Base-by-base conservation (phyloP, 2,888 invertebrate species). In the Chrysolina americana region DNA sequence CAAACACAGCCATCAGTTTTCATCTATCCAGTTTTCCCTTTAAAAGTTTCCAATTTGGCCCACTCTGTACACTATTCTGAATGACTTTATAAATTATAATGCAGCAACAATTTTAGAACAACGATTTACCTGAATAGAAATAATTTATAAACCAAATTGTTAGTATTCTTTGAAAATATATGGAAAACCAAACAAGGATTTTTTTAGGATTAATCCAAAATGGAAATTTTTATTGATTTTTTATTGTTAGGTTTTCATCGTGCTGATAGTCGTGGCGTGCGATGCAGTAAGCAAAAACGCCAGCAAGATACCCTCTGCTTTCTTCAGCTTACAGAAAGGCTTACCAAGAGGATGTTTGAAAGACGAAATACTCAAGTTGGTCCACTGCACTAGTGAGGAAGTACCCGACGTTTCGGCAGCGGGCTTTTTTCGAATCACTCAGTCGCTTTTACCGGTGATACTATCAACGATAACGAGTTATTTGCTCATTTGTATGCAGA, bases 391-490 rank as follows among this genome's bases (percentile, higher is more conserved):
- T 10, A 56, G 1, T 19, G 56, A 56, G 11, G 21, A 56, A 21
- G 21, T 56, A 21, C 56, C 56, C 6, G 56, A 17, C 13, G 0
- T 56, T 13, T 56, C 56, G 9, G 56, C 56, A 13, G 56, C 56
- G 8, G 56, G 56, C 21, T 56, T 56, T 23, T 56, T 19, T 13
- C 56, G 23, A 11, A 21, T 56, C 56, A 56, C 13, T 11, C 15
- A 21, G 23, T 56, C 56, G 11, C 23, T 56, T 10, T 21, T 56
- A 56, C 56, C 56, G 15, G 56, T 56, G 23, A 56, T 21, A 56
- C 13, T 56, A 56, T 15, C 56, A 21, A 56, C 56, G 23, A 56
- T 56, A 19, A 56, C 21, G 11, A 56, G 56, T 23, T 56, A 21
- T 23, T 13, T 56, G 56, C 11, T 56, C 5, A 56, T 56, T 23